Evolutionary conservation across 2,113 vertebrate species (phyloP).

Genomic region (Vireo altiloquus): DNA sequence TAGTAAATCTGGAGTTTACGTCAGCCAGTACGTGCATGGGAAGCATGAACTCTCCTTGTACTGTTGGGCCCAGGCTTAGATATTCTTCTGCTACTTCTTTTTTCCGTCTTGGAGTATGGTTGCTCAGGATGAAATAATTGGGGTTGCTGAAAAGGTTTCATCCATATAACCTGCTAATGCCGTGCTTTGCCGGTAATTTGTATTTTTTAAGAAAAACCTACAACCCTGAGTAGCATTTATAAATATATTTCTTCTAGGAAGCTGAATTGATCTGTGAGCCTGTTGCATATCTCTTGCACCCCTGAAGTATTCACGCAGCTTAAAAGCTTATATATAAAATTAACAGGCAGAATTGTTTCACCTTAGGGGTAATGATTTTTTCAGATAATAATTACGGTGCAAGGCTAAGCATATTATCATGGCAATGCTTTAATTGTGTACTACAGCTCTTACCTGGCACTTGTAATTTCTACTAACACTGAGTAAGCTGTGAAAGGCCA

Average conservation of each 20-base stretch:
- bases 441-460: neutral
- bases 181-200: neutral
- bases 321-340: neutral
- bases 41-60: accelerated
- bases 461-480: neutral
- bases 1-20: neutral
- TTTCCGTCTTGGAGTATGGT: neutral
- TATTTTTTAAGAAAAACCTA: neutral
- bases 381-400: neutral
- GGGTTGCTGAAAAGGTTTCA: neutral
- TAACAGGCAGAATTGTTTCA: neutral
- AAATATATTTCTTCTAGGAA: neutral
- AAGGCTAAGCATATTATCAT: neutral
- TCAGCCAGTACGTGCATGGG: neutral
- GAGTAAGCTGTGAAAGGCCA: neutral
- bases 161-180: neutral
- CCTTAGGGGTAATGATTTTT: neutral
- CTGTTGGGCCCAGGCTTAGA: neutral
- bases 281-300: neutral
- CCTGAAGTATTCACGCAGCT: neutral
- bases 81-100: neutral
- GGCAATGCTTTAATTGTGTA: neutral
- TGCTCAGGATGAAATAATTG: neutral
- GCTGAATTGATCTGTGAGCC: neutral
- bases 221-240: neutral